phyloP scores from a whole-genome alignment of 2,113 vertebrate species.

The Peucedramus taeniatus region DNA sequence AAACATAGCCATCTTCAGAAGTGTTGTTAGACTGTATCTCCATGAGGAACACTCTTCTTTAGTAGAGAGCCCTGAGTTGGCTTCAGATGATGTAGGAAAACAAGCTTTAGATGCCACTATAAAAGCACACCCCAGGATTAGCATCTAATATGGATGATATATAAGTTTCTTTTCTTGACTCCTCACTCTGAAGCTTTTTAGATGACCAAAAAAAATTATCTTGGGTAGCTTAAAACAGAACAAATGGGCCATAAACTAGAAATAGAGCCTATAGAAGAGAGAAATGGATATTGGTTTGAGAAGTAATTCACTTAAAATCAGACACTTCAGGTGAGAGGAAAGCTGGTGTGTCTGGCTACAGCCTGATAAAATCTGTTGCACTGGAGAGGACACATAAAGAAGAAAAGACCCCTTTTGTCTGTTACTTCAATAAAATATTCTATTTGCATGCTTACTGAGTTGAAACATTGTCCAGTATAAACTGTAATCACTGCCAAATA shows the following conservation, averaged over 20 bases:
- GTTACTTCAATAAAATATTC: conserved; percentile 36
- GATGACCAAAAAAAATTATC: neutral
- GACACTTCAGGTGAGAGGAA: neutral
- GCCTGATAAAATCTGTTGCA: conserved; percentile 23
- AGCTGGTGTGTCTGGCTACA: neutral
- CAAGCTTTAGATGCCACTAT: neutral
- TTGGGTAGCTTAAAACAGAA: conserved; percentile 11
- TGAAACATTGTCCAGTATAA: conserved; percentile 52
- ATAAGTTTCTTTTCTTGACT: neutral
- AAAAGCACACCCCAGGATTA: neutral
- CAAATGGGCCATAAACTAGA: conserved; percentile 24
- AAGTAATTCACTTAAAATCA: conserved; percentile 33
- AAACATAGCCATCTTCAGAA: neutral
- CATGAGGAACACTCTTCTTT: neutral
- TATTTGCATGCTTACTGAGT: conserved; percentile 43
- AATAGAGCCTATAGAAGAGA: neutral
- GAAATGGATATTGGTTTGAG: neutral
- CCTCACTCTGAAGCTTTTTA: conserved; percentile 9
- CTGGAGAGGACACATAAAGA: neutral
- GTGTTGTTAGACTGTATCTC: neutral
- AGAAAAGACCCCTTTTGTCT: conserved; percentile 1
- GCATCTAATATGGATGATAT: neutral
- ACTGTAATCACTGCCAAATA: conserved; percentile 2
- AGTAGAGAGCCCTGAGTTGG: neutral
- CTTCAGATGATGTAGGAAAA: neutral